Evolutionary conservation across 2,888 invertebrate species (phyloP).

Genomic region (Cephonodes hylas): DNA sequence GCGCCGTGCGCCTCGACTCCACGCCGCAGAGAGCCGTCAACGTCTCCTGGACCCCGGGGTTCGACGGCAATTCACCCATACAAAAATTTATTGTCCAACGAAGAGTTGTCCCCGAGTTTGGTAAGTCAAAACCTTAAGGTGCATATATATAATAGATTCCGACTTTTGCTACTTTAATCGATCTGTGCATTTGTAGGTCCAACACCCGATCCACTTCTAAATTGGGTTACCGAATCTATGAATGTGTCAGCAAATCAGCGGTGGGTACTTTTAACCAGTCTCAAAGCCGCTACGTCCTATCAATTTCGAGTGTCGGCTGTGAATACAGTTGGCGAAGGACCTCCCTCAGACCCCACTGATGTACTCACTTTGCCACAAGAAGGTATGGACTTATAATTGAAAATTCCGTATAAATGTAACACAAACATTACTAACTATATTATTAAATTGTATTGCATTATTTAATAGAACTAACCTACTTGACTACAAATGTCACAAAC

Average conservation of each 20-base stretch:
- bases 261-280: constrained; percentile 89
- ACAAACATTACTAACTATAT: not conserved
- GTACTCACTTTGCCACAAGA: constrained; percentile 96
- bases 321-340: constrained; percentile 97
- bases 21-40: constrained; percentile 89
- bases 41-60: constrained; percentile 96
- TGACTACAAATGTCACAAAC: not conserved
- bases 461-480: not conserved
- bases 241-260: constrained; percentile 91
- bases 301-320: constrained; percentile 98
- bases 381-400: constrained; percentile 81
- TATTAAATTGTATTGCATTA: not conserved
- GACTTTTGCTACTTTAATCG: not conserved
- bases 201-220: constrained; percentile 90
- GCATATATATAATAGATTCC: not conserved
- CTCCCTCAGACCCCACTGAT: constrained; percentile 93
- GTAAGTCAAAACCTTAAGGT: constrained; percentile 74
- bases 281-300: constrained; percentile 97
- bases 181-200: constrained; percentile 81
- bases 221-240: constrained; percentile 93
- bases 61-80: constrained; percentile 98
- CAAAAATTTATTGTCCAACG: constrained; percentile 95
- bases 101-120: constrained; percentile 92
- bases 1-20: constrained; percentile 85
- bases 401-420: not conserved